phyloP scores from a whole-genome alignment of 2,113 vertebrate genomes.

The Hippocampus comes region DNA sequence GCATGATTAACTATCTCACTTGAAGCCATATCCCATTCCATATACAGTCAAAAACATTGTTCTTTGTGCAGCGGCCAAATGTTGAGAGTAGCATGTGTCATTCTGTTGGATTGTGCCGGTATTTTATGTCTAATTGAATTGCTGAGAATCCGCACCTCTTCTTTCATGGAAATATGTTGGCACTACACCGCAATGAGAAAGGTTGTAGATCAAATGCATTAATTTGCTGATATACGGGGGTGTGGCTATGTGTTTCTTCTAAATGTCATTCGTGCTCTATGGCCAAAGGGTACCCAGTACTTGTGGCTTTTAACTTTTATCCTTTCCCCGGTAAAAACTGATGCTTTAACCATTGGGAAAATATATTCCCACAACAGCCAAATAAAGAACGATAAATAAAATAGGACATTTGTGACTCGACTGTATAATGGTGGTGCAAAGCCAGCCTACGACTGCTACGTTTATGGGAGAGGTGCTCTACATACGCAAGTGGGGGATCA shows the following conservation, averaged over 20 bases:
- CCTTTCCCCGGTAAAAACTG: not conserved
- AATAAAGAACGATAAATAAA: not conserved
- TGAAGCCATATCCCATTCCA: constrained; percentile 13
- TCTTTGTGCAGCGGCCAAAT: constrained; percentile 19
- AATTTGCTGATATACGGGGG: constrained; percentile 2
- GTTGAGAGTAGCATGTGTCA: constrained; percentile 36
- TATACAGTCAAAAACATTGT: constrained; percentile 32
- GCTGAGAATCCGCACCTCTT: constrained; percentile 8
- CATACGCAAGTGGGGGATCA: constrained; percentile 61
- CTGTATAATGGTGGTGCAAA: constrained; percentile 18
- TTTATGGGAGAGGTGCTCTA: constrained; percentile 41
- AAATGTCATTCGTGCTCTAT: not conserved
- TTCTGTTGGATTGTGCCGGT: constrained; percentile 39
- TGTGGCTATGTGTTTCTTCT: not conserved
- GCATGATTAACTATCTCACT: constrained; percentile 13
- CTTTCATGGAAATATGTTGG: not conserved
- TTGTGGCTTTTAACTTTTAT: not conserved
- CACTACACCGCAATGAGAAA: constrained; percentile 7
- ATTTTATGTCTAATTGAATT: constrained; percentile 46
- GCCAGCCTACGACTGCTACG: constrained; percentile 30
- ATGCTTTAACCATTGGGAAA: not conserved
- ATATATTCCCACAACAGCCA: not conserved
- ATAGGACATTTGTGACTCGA: not conserved
- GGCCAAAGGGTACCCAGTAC: not conserved
- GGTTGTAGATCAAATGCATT: not conserved